Base-by-base conservation (phyloP, 1,140 invertebrate genomes). In the Halesus radiatus region DNA sequence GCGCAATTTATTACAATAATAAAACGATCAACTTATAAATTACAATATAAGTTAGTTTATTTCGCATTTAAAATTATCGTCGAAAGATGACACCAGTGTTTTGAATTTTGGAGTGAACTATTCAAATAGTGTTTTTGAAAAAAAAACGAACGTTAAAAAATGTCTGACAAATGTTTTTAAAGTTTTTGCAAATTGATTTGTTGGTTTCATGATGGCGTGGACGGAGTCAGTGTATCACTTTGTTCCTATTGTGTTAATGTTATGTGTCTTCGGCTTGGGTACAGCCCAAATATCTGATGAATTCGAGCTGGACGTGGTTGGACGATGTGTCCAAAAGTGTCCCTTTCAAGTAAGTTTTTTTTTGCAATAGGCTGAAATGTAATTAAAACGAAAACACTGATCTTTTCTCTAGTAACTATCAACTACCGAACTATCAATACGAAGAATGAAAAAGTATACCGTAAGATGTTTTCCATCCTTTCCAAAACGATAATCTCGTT, bases 171-270 rank as follows among this genome's bases (percentile, higher is more conserved):
- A 8, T 22, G 1, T 60, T 60, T 60, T 18, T 60, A 58, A 58
- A 10, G 22, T 13, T 60, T 22, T 60, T 23, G 56, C 56, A 15
- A 18, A 60, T 60, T 20, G 18, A 60, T 22, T 58, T 23, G 56
- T 23, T 60, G 18, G n/a, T 60, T 29, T 66, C 18, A 66, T 66
- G 16, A 66, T 66, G 62, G 62, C 62, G 29, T 29, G 26, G 22
- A 29, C 15, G 62, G 23, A n/a, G 62, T 60, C 56, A 60, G 62
- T 66, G 62, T 29, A 32, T 26, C 16, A 23, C 10, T 64, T 32
- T 26, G 26, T 64, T 64, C 60, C 15, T 7, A 66, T 66, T 66
- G 62, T 66, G 62, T 66, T 66, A 29, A 32, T 64, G 16, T 23
- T 64, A 26, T 64, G 60, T 64, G 60, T 29, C 2, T 66, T 37